Percentiles rank a stretch among this genome's conserved stretches.
These are phyloP conservation scores for Caprella mutica DNA, from an alignment of 2,888 invertebrate genomes.

Conservation along the genomic window DNA sequence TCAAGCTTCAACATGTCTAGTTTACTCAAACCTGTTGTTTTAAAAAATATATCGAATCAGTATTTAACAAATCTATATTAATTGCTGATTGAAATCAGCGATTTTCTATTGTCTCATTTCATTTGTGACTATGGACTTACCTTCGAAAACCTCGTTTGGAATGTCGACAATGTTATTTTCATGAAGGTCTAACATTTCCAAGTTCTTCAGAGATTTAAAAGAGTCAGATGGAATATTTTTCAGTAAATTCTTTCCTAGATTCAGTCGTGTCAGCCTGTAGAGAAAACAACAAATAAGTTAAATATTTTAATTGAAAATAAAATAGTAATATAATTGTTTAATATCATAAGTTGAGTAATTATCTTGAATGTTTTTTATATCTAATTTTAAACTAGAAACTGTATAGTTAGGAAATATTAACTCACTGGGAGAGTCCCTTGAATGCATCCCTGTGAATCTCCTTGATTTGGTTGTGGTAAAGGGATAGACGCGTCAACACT, in stretches of 20 bases:
- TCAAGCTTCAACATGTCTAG: slow-evolving; percentile 74
- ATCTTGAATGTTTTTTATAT: too few species aligned
- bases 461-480: slow-evolving; percentile 53
- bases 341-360: too few species aligned
- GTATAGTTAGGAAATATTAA: too few species aligned
- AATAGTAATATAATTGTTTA: too few species aligned
- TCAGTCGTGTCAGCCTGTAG: slow-evolving; percentile 77
- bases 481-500: slow-evolving; percentile 70
- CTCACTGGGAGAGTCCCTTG: slow-evolving; percentile 30
- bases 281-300: too few species aligned
- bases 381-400: too few species aligned
- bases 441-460: slow-evolving; percentile 35
- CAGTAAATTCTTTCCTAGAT: slow-evolving; percentile 83
- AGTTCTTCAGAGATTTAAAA: slow-evolving; percentile 75
- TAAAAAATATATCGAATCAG: too few species aligned
- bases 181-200: slow-evolving; percentile 75
- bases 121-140: too few species aligned
- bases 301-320: too few species aligned
- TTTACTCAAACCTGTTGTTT: slow-evolving; percentile 65
- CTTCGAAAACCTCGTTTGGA: slow-evolving; percentile 72
- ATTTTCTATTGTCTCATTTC: too few species aligned
- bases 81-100: too few species aligned
- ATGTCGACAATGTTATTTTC: slow-evolving; percentile 72
- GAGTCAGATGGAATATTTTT: slow-evolving; percentile 67
- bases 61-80: too few species aligned